Evolutionary conservation across 1,140 invertebrate genomes (phyloP), one percentile per base, ranked within the genome.

Genomic region (Drosophila sp.): DNA sequence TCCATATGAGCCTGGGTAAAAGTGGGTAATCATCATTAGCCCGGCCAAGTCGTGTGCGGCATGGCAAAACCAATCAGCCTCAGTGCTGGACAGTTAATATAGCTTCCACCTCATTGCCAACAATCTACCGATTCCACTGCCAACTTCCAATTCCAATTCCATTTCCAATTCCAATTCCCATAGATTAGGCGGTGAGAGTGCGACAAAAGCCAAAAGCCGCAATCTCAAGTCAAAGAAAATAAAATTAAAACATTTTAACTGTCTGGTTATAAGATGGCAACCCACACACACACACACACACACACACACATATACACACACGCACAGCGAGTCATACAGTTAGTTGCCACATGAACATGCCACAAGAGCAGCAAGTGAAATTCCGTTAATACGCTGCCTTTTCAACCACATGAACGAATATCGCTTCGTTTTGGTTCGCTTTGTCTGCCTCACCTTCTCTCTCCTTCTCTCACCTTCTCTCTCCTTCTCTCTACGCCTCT

Each of bases 21-120:
- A 86, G 81, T 86, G 81, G 82, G 81, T 87, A 86, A 86, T 86
- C 81, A 86, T 86, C 81, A 86, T 86, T 86, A 86, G 81, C 70
- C 50, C 18, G 61, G 34, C 36, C 61, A 63, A 8, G 63, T 14
- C 32, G 53, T 48, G 32, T 50, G 46, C 36, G 54, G 46, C 32
- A 29, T 71, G 73, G 77, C 67, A 74, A 83, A 79, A 80, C 77
- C 76, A 84, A 84, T 84, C 81, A 84, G 32, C 34, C 29, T 32
- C 54, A 59, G 32, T 38, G 58, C 43, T 25, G 58, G 58, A 66
- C 63, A 57, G 32, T 57, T 29, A 29, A 29, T 7, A 29, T 29
- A 2, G 25, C 29, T 21, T 21, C 41, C 21, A 57, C 11, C 38
- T 14, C 4, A 2, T 21, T 21, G 4, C 29, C 53, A 11, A 14